Conservation (phyloP, 2,797 vertebrate genomes). For the Melanogrammus aeglefinus region DNA sequence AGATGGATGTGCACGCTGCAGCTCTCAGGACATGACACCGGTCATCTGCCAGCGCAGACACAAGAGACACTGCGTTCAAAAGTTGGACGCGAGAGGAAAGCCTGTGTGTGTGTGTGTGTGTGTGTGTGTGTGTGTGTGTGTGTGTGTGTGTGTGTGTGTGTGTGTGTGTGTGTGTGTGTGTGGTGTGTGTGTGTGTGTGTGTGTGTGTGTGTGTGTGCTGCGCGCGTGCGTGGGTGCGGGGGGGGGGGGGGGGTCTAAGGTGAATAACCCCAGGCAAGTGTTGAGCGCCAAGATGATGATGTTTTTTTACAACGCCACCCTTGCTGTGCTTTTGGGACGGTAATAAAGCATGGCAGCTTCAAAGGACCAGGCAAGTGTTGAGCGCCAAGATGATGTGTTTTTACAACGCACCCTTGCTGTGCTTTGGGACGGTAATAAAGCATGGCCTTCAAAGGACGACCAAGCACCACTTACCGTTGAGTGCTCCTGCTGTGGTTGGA, state of each 20-base stretch:
- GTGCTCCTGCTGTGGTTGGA: conserved; percentile 75
- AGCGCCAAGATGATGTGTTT: conserved; percentile 70
- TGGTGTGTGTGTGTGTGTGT: neutral
- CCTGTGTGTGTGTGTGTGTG: neutral
- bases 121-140: neutral
- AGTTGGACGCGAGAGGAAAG: conserved; percentile 7
- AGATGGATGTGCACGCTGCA: neutral
- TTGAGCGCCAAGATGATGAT: conserved; percentile 62
- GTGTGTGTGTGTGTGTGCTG: neutral
- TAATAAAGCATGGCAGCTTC: conserved; percentile 75
- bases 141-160: too few species aligned
- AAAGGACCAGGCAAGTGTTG: conserved; percentile 67
- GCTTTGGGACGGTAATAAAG: conserved; percentile 74
- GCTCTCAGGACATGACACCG: neutral
- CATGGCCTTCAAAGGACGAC: conserved; percentile 74
- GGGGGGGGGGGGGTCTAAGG: conserved; percentile 33
- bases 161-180: neutral
- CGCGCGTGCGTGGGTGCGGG: too few species aligned
- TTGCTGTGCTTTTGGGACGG: conserved; percentile 68
- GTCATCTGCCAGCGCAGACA: neutral
- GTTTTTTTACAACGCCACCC: conserved; percentile 73
- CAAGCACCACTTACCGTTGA: conserved; percentile 75
- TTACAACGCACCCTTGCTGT: conserved; percentile 66
- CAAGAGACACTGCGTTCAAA: conserved; percentile 5
- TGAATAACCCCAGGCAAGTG: conserved; percentile 52